Percentiles rank a stretch among this genome's conserved stretches.
Evolutionary conservation across 2,888 invertebrate genomes (phyloP).

Genomic region (Bimastos eiseni): DNA sequence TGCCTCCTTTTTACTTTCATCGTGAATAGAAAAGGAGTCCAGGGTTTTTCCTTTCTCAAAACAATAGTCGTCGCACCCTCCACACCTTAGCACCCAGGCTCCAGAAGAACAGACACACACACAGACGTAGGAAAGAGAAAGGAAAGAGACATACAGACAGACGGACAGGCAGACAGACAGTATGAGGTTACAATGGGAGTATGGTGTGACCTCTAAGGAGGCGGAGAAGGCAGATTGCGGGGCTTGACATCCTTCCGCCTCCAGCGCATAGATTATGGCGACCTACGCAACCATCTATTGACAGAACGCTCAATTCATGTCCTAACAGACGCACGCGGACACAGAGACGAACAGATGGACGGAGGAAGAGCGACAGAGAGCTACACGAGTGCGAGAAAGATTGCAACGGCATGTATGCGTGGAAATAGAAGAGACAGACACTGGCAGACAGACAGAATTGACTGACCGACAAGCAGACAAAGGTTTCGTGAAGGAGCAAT

Average conservation of each 20-base stretch:
- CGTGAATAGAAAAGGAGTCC: neutral
- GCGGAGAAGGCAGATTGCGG: slow-evolving; percentile 7
- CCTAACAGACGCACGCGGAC: neutral
- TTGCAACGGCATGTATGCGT: no score
- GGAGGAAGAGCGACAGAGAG: neutral
- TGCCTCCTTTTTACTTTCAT: neutral
- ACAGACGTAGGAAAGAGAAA: no score
- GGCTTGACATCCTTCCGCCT: neutral
- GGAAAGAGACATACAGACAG: neutral
- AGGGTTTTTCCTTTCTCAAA: neutral
- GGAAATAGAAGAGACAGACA: no score
- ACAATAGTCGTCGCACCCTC: neutral
- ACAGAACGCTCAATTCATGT: neutral
- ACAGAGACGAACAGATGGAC: neutral
- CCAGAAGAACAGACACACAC: neutral
- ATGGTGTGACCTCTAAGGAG: neutral
- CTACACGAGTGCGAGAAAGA: neutral
- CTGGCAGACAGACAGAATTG: no score
- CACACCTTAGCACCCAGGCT: neutral
- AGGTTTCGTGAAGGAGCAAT: no score
- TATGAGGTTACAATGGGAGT: neutral
- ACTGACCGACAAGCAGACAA: no score
- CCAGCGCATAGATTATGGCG: neutral
- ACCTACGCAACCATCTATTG: neutral
- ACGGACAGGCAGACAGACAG: neutral